Evolutionary conservation across 2,113 vertebrate species (phyloP).

Genomic region (Clupea harengus): DNA sequence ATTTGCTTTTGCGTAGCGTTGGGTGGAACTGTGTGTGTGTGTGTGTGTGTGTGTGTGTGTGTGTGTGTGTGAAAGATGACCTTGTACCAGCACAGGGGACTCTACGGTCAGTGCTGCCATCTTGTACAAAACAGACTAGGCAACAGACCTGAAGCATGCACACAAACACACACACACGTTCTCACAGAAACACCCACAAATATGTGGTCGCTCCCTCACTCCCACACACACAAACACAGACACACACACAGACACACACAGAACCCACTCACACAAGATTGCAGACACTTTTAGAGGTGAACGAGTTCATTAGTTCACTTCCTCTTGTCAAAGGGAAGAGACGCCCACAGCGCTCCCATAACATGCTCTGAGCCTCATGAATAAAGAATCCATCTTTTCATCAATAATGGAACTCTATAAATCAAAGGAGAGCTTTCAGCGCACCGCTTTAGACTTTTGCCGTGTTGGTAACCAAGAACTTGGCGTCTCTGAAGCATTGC

Average conservation of each 20-base stretch:
- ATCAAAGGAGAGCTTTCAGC: background rate
- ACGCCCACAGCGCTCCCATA: background rate
- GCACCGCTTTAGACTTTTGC: background rate
- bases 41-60: background rate
- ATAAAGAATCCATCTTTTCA: background rate
- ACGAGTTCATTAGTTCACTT: background rate
- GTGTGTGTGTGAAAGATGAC: background rate
- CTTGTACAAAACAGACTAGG: too few relatives aligned
- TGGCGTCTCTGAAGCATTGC: background rate
- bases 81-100: too few relatives aligned
- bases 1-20: background rate
- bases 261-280: background rate
- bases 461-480: background rate
- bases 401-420: background rate
- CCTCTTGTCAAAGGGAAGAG: background rate
- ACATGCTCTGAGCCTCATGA: slow-evolving; percentile 6
- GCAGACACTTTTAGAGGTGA: background rate
- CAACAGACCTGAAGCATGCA: background rate
- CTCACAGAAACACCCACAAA: background rate
- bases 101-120: too few relatives aligned
- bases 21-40: background rate
- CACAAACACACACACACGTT: background rate
- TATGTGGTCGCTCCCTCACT: too few relatives aligned
- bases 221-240: background rate
- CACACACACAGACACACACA: background rate